Base-by-base conservation (phyloP, 2,797 vertebrate species). In the Channallabes apus region DNA sequence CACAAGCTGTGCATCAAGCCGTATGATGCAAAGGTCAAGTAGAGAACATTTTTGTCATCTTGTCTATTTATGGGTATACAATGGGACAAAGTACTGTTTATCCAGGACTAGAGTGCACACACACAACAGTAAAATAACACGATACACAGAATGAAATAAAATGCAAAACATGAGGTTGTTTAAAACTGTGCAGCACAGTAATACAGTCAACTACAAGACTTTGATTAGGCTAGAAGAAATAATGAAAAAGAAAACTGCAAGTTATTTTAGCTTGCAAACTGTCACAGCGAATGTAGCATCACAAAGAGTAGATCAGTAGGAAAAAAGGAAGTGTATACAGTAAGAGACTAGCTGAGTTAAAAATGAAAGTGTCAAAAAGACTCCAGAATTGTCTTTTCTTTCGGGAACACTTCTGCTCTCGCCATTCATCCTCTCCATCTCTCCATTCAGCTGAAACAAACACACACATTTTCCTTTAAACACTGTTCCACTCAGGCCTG, bases 401-500 rank as follows among this genome's bases (percentile, higher is more conserved):
- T 81, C 61, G 80, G 68, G 46, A 65, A 73, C 62, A 73, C 61
- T 64, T 80, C 41, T 85, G 72, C 82, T 27, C 65, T 84, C 82
- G 86, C 78, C 82, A 87, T 87, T 89, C 88, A 89, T 87, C 68
- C 69, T 76, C 58, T 61, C 75, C 9, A n/a, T 68, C n/a, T n/a
- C 22, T 59, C 80, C 22, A 58, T 64, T 82, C 84, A 88, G 35
- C 90, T 87, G 86, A 90, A 92, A 90, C 81, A 82, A 82, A 2
- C 59, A 27, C 77, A 79, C 59, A 62, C 85, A 83, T 85, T 89
- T 87, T 84, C 83, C 80, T 81, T 86, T 85, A 88, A 89, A 89
- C 83, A 80, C 87, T 81, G 76, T 78, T 86, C 65, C 72, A 85
- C 84, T 83, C 80, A 88, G 86, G 81, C 87, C 90, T 89, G 87